Base-by-base conservation (phyloP, 1,140 invertebrate species). In the Micrasema minimum region DNA sequence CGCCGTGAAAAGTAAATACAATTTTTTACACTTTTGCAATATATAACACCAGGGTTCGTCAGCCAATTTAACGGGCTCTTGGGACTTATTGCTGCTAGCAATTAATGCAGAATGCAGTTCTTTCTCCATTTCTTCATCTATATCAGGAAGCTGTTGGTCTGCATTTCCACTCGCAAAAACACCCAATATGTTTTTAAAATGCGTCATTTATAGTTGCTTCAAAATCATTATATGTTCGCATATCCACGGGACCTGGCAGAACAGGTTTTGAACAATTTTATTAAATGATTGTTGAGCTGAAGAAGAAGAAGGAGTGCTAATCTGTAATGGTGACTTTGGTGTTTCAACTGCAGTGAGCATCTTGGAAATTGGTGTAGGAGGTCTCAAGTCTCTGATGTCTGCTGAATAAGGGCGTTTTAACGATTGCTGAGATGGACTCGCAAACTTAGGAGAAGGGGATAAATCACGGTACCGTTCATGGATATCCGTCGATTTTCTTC, bases 201-300 rank as follows among this genome's bases (percentile, higher is more conserved):
- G 79, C 80, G 37, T 82, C 81, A 26, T 66, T 75, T 11, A 74
- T 75, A 16, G 79, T 78, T 53, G 78, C 79, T 50, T 85, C 82
- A 50, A 81, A 80, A 0, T 87, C 84, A 77, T 88, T 92, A 76
- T 95, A 95, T 0, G 93, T 95, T 35, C 93, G 85, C 92, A 94
- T 94, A 80, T 95, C 93, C 1, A 95, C 93, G 0, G 93, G 93
- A 1, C 92, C 93, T 1, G 93, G 93, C 46, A 94, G 76, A 14
- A 93, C 83, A 0, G 92, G 91, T 74, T n/a, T n/a, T 89, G 85
- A 1, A 92, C 90, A 37, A 87, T 84, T 76, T 84, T 88, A 71
- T 82, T 85, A 78, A 85, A 89, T 74, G 69, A 78, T 73, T 65
- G 77, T 75, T 80, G 78, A 72, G 81, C 77, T 51, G 77, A 72